These are phyloP conservation scores for Addax nasomaculatus DNA, from an alignment of 2,113 vertebrate species.

Conservation along the genomic window DNA sequence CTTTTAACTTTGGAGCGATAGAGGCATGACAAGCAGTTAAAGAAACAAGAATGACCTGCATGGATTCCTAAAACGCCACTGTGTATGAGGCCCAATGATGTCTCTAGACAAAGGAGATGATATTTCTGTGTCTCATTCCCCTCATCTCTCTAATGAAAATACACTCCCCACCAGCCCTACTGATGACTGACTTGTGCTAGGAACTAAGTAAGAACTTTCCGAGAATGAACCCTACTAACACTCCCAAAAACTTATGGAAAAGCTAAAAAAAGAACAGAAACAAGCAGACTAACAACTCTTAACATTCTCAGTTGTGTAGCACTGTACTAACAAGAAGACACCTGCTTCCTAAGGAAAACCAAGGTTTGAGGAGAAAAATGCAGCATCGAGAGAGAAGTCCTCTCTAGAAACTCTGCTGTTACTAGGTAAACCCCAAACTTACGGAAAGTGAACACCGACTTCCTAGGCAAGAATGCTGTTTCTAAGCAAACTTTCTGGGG, in stretches of 20 bases:
- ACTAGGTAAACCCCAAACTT: neutral
- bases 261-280: neutral
- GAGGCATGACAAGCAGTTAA: neutral
- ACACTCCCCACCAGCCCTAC: neutral
- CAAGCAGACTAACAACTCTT: neutral
- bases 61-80: neutral
- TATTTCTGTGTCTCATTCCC: neutral
- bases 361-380: neutral
- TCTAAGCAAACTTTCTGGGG: neutral
- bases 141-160: neutral
- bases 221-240: neutral
- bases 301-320: neutral
- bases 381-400: neutral
- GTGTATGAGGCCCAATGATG: neutral
- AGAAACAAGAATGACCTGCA: neutral
- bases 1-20: neutral
- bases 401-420: neutral
- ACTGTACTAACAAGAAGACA: neutral
- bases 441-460: neutral
- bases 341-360: neutral
- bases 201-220: neutral
- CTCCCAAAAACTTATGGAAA: neutral
- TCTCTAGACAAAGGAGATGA: neutral
- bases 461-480: neutral
- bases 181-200: neutral